Evolutionary conservation across 2,888 invertebrate species (phyloP).

Genomic region (Mycalesis mineus): DNA sequence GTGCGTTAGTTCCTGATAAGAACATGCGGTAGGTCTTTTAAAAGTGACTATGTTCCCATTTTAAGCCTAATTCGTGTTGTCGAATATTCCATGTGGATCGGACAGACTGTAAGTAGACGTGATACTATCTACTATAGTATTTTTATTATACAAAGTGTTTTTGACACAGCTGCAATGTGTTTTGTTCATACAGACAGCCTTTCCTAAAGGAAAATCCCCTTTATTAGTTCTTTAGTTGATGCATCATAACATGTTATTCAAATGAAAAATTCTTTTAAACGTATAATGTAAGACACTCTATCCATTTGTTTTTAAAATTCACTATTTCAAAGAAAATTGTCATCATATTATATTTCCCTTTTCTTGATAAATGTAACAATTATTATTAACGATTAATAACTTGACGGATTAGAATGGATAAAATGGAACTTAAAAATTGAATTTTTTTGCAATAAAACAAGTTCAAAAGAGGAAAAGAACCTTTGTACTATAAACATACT

Average conservation of each 20-base stretch:
- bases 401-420: too few species aligned
- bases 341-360: too few species aligned
- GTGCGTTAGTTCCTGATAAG: conserved; percentile 46
- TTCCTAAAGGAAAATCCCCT: not conserved
- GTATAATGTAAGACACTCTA: too few species aligned
- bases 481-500: not conserved
- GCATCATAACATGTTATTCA: not conserved
- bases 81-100: conserved; percentile 58
- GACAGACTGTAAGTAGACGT: conserved; percentile 75
- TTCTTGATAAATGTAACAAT: too few species aligned
- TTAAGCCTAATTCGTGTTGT: conserved; percentile 16
- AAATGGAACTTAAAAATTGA: too few species aligned
- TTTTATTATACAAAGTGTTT: conserved; percentile 13
- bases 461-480: not conserved
- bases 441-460: not conserved
- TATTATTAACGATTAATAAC: too few species aligned
- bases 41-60: conserved; percentile 5
- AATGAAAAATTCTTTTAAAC: too few species aligned
- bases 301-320: too few species aligned
- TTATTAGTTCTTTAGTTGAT: too few species aligned
- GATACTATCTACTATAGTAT: conserved; percentile 49
- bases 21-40: conserved; percentile 12
- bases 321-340: too few species aligned
- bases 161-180: not conserved
- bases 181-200: not conserved